Base-by-base conservation (phyloP, 2,113 vertebrate genomes). In the Calidris pygmaea region DNA sequence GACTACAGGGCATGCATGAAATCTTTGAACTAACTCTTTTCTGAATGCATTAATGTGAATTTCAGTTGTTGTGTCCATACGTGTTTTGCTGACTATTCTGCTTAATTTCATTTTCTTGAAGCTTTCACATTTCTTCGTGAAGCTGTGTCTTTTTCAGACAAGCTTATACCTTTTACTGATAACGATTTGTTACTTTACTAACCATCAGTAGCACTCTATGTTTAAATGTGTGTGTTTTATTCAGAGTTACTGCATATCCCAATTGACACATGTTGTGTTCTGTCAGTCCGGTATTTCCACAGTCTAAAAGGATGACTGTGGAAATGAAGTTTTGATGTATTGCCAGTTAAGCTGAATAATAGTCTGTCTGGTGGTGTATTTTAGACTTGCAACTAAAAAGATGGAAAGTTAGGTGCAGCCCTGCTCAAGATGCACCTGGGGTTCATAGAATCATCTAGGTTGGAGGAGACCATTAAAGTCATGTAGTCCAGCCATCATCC, bases 21-120 rank as follows among this genome's bases (percentile, higher is more conserved):
- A 52, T 12, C 45, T 60, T 39, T 30, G 48, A 35, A 41, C 17
- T 17, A 6, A 2, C 23, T 22, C 34, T 48, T 29, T 35, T 35
- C 50, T 35, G 45, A 22, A 12, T 4, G 37, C 32, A 26, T 29
- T 43, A 12, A 24, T 47, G 47, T 0, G 9, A 30, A 39, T 39
- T 21, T 52, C 21, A n/a, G 32, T 34, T 14, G 17, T 3, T 35
- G 5, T 20, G 29, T 39, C 63, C 1, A 0, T 14, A 1, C 0
- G 2, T 62, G 12, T 52, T 96, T 75, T 74, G 53, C 73, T 92
- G 79, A 60, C 18, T 34, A 0, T 50, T 23, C 41, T 32, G 9
- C 37, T 56, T 37, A 29, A 20, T 62, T 89, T 77, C 30, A 23
- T 32, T 76, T 39, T 45, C 66, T 59, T 4, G 22, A 4, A 21